Evolutionary conservation across 2,888 invertebrate species (phyloP).

Genomic region (Leistus spinibarbis): DNA sequence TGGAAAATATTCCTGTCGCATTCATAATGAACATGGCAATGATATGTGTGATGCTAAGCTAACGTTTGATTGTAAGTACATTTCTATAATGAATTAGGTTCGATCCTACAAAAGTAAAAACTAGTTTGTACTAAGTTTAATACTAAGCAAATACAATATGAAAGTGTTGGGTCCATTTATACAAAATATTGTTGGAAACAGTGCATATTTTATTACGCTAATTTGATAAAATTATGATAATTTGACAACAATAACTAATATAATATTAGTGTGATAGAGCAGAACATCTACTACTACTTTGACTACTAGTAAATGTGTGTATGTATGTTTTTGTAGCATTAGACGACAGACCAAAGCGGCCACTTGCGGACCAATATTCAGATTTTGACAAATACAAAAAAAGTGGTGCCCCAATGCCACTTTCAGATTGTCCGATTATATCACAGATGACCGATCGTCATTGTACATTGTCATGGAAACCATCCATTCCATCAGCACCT

Average conservation of each 20-base stretch:
- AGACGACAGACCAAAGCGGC: conserved; percentile 70
- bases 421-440: conserved; percentile 90
- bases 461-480: conserved; percentile 91
- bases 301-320: not conserved
- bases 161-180: too few relatives aligned
- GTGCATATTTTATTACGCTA: too few relatives aligned
- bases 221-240: too few relatives aligned
- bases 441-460: conserved; percentile 89
- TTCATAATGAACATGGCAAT: conserved; percentile 84
- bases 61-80: conserved; percentile 75
- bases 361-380: conserved; percentile 78
- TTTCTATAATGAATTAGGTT: not conserved
- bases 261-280: too few relatives aligned
- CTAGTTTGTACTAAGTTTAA: too few relatives aligned
- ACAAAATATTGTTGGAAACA: too few relatives aligned
- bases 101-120: not conserved
- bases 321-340: conserved; percentile 59
- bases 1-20: conserved; percentile 82
- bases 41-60: conserved; percentile 80
- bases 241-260: too few relatives aligned
- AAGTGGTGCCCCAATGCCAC: conserved; percentile 83
- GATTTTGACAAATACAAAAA: conserved; percentile 84
- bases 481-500: conserved; percentile 86
- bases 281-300: too few relatives aligned
- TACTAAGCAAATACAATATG: too few relatives aligned